A percentile compares a stretch with the other conserved stretches of the same genome.
Evolutionary conservation across 2,888 invertebrate genomes (phyloP).

Genomic region (Chaitophorus viminalis): DNA sequence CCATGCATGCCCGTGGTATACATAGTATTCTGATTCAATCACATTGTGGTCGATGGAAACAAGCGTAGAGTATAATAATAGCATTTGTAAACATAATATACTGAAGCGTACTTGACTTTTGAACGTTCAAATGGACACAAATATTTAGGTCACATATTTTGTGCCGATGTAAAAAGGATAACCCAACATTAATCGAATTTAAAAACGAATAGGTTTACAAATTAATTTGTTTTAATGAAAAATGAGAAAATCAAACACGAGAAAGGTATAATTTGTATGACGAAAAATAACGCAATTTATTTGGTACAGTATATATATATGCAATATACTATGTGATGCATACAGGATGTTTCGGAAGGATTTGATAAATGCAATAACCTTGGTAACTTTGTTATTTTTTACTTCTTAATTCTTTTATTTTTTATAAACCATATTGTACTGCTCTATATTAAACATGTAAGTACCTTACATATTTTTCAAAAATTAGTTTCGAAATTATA

Average conservation of each 20-base stretch:
- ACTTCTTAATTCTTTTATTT: too few relatives aligned
- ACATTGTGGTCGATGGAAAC: neutral
- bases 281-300: neutral
- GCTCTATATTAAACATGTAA: too few relatives aligned
- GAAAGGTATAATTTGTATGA: neutral
- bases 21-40: neutral
- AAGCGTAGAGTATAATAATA: neutral
- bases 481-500: too few relatives aligned
- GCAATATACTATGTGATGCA: too few relatives aligned
- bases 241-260: conserved; percentile 30
- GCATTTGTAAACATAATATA: neutral
- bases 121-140: neutral
- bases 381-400: too few relatives aligned
- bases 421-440: too few relatives aligned
- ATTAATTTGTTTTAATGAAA: conserved; percentile 22
- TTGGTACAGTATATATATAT: too few relatives aligned
- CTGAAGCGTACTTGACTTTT: neutral
- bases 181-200: conserved; percentile 15
- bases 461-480: too few relatives aligned
- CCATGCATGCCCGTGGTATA: neutral
- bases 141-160: neutral
- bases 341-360: too few relatives aligned
- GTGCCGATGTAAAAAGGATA: neutral
- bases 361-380: too few relatives aligned
- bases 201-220: conserved; percentile 10